Conservation (phyloP, 2,113 vertebrate genomes). For the Crotalus tigris region DNA sequence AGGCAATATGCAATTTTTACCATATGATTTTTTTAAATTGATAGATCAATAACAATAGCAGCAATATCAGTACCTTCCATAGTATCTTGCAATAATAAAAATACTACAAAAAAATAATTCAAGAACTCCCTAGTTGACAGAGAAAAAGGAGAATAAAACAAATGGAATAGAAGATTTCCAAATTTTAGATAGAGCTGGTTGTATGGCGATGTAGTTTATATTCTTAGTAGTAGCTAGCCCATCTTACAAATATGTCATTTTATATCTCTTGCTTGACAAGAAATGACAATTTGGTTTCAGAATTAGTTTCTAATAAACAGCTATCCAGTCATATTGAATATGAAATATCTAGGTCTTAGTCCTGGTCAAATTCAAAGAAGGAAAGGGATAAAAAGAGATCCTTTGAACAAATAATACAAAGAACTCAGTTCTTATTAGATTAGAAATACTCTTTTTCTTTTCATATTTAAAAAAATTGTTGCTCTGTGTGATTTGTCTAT, state of each 20-base stretch:
- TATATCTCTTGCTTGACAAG: not conserved
- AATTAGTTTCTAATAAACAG: not conserved
- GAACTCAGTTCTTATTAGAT: not conserved
- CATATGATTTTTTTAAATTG: not conserved
- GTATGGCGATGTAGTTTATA: not conserved
- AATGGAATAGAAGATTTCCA: not conserved
- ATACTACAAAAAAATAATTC: not conserved
- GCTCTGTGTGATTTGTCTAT: constrained; percentile 21
- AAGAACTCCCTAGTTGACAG: not conserved
- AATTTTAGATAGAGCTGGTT: not conserved
- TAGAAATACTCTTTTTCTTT: constrained; percentile 9
- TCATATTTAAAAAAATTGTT: not conserved
- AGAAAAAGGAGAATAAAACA: not conserved
- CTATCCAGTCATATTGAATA: not conserved
- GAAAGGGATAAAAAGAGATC: not conserved
- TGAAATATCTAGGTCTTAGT: not conserved
- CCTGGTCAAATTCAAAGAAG: not conserved
- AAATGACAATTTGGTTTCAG: not conserved
- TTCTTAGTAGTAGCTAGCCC: not conserved
- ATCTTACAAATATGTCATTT: not conserved
- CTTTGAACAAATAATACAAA: not conserved
- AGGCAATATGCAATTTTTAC: not conserved
- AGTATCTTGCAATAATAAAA: not conserved
- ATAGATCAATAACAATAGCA: not conserved
- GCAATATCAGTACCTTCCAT: not conserved